Base-by-base conservation (phyloP, 2,888 invertebrate species). In the Lepetodrilus schrolli region DNA sequence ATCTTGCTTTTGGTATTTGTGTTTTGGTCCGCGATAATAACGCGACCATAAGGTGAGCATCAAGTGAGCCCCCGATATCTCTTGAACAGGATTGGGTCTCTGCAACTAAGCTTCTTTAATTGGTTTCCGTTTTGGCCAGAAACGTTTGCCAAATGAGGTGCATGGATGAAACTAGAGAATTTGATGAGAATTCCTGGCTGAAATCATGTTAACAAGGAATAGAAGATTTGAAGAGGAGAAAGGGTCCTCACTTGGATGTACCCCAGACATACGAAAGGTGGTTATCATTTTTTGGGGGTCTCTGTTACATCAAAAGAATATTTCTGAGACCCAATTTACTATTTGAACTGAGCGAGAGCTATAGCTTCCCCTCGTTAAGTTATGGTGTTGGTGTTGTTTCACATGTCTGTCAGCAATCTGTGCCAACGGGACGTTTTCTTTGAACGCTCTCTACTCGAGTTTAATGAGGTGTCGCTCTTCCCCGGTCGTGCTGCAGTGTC, bases 401-500 rank as follows among this genome's bases (percentile, higher is more conserved):
- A 58, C 58, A 58, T 58, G 58, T 34, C 58, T 30, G 58, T 58
- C 58, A 58, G 26, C 17, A 58, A 17, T 58, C 58, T 58, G 13
- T 23, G 58, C 58, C 21, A 43, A 58, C 34, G 30, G 58, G 58
- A 58, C 26, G 58, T 30, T 30, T 17, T 23, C 58, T 58, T 58
- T 58, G 58, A 58, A 58, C 58, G 17, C 58, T 30, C 17, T 34
- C 58, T 58, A 58, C 58, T 58, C 17, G 58, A 58, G 58, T 58
- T 58, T 58, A 58, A 58, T 58, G 58, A 58, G 58, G 58, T 58
- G 58, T 58, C 58, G 58, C 58, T 58, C 58, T 58, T 58, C 58
- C 17, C 58, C 30, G 30, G 21, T 34, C 17, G 13, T 58, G 58
- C 23, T 30, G 58, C 23, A 17, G 58, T 30, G 58, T 58, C 58